A percentile compares a stretch with the other conserved stretches of the same genome.
These are phyloP conservation scores for Pseudorectes ferrugineus DNA, from an alignment of 2,113 vertebrate species.

Conservation along the genomic window DNA sequence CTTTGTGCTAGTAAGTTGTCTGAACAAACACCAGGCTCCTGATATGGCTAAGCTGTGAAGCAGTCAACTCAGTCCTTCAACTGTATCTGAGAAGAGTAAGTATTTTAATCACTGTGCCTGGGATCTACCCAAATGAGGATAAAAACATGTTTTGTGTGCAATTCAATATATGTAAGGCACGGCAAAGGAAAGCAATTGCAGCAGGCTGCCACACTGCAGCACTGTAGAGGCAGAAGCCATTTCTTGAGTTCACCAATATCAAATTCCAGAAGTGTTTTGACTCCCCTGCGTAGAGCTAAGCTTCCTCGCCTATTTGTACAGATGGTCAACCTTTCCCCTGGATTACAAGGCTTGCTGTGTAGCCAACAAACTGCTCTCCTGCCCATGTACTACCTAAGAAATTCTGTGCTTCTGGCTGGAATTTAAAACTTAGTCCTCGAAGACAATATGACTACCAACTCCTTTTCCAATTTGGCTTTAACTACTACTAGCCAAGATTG, in stretches of 20 bases:
- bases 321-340: slow-evolving; percentile 42
- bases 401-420: slow-evolving; percentile 5
- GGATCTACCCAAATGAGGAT: not conserved
- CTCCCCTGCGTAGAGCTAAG: not conserved
- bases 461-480: not conserved
- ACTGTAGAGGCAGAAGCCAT: not conserved
- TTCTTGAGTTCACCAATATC: not conserved
- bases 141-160: not conserved
- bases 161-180: not conserved
- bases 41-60: not conserved
- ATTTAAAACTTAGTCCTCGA: not conserved
- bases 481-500: not conserved
- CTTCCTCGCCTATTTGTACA: slow-evolving; percentile 21
- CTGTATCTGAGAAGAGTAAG: not conserved
- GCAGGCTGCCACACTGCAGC: not conserved
- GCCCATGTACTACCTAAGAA: not conserved
- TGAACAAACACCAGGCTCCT: not conserved
- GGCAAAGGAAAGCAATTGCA: not conserved
- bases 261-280: not conserved
- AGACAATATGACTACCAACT: not conserved
- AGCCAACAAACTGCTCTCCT: slow-evolving; percentile 34
- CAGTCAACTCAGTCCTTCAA: not conserved
- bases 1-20: not conserved
- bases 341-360: not conserved
- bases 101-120: not conserved